Evolutionary conservation across 2,888 invertebrate species (phyloP).

Genomic region (Pollenia amentaria): DNA sequence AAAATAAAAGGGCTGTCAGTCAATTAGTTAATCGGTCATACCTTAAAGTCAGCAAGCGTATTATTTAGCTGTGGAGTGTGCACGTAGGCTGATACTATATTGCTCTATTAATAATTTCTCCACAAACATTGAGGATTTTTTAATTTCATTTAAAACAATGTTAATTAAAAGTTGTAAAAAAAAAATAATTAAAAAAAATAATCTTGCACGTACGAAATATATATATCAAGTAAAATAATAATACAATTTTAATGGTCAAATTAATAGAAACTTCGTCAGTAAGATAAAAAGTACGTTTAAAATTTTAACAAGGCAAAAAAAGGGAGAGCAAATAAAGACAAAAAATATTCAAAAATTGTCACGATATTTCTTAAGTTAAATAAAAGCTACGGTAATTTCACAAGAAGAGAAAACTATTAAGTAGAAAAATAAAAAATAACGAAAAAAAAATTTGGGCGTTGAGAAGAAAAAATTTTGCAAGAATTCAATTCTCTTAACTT

Average conservation of each 20-base stretch:
- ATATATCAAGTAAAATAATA: conserved; percentile 35
- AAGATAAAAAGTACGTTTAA: conserved; percentile 40
- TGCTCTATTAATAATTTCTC: conserved; percentile 47
- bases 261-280: conserved; percentile 39
- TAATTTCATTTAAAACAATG: conserved; percentile 37
- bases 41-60: conserved; percentile 39
- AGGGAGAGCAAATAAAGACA: conserved; percentile 32
- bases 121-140: conserved; percentile 36
- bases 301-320: background rate
- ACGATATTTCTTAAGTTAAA: conserved; percentile 39
- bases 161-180: conserved; percentile 3
- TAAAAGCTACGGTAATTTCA: background rate
- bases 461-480: conserved; percentile 15
- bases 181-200: conserved; percentile 39
- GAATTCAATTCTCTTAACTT: conserved; percentile 55
- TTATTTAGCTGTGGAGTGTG: background rate
- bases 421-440: background rate
- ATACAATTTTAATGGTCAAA: conserved; percentile 42
- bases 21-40: conserved; percentile 48
- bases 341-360: conserved; percentile 23
- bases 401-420: background rate
- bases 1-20: conserved; percentile 28
- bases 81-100: conserved; percentile 17
- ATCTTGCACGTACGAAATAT: conserved; percentile 46
- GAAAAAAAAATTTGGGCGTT: conserved; percentile 1